A percentile compares a stretch with the other conserved stretches of the same genome.
Evolutionary conservation across 1,140 invertebrate genomes (phyloP).

Genomic region (Achroia grisella): DNA sequence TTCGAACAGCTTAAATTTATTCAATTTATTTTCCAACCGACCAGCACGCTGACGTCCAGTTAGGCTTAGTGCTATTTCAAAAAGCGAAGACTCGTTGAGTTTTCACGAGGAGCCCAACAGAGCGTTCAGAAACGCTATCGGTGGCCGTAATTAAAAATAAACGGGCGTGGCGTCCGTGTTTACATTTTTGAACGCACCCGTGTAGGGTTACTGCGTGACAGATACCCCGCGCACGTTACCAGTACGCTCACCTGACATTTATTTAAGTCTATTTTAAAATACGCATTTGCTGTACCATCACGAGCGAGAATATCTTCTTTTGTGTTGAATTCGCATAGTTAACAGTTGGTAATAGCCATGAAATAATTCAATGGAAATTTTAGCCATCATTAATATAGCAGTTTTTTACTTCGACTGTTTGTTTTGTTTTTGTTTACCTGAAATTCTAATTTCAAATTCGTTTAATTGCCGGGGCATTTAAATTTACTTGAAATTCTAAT

Average conservation of each 20-base stretch:
- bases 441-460: too few species aligned
- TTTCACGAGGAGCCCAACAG: background rate
- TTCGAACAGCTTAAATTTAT: too few species aligned
- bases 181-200: constrained; percentile 12
- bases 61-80: constrained; percentile 6
- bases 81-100: constrained; percentile 4
- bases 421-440: too few species aligned
- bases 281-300: background rate
- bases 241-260: background rate
- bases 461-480: too few species aligned
- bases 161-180: constrained; percentile 17
- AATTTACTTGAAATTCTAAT: too few species aligned
- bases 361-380: too few species aligned
- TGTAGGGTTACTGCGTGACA: constrained; percentile 5
- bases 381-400: too few species aligned
- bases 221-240: background rate
- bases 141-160: constrained; percentile 20
- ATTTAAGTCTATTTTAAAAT: background rate
- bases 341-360: too few species aligned
- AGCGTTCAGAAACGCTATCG: constrained; percentile 8
- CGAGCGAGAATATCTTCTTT: too few species aligned
- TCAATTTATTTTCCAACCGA: too few species aligned
- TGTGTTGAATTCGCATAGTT: background rate
- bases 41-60: constrained; percentile 4
- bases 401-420: too few species aligned